Base-by-base conservation (phyloP, 1,140 invertebrate species). In the Araneus ventricosus region DNA sequence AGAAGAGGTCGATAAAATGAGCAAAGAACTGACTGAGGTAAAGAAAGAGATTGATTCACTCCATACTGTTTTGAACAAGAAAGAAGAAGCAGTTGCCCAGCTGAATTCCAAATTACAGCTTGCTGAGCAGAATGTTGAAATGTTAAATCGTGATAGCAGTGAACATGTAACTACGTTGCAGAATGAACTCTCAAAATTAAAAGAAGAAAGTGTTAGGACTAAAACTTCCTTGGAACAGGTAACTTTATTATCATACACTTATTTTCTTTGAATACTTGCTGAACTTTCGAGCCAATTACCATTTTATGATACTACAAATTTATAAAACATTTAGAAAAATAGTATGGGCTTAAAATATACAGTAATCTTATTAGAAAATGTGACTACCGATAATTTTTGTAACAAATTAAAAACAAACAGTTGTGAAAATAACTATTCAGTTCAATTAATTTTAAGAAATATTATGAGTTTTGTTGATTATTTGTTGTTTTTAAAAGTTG, bases 91-190 rank as follows among this genome's bases (percentile, higher is more conserved):
- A 87, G 8, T 57, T 39, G 17, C 24, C 1, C 91, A 92, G 45
- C 45, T 92, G 2, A 86, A 45, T 20, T 92, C 91, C 8, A 92
- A 92, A 30, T 41, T 92, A 39, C 24, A 92, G n/a, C 57, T 92
- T 4, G 91, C 91, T 24, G 84, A 92, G 39, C 61, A 86, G 45
- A 92, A 92, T 7, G 84, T 92, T 70, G 91, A 92, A 87, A 92
- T 88, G 91, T 30, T 92, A 30, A 92, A 92, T 17, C 86, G 67
- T 14, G 91, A 92, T 59, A 92, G 91, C 30, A 88, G 91, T 79
- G 84, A 92, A 6, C 91, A 92, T 75, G 91, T 92, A 20, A 92
- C 67, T 30, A 67, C 91, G 10, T 27, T 92, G 10, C 91, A 92
- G 30, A 39, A n/a, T 87, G 91, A 92, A 61, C n/a, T 92, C 4